Evolutionary conservation across 2,797 vertebrate species (phyloP).

Genomic region (Xyrichtys novacula): DNA sequence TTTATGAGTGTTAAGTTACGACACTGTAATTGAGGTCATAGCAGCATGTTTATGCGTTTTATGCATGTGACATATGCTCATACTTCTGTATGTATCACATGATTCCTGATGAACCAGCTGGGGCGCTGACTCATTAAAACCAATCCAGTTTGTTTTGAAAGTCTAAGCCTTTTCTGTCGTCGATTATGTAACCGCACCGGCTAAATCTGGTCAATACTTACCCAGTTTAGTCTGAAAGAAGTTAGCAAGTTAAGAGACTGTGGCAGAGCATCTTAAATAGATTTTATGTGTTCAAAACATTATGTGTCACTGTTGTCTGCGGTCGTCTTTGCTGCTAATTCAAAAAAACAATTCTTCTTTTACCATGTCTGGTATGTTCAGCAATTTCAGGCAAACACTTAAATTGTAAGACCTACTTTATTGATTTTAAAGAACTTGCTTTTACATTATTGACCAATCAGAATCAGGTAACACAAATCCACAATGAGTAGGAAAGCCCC

Average conservation of each 20-base stretch:
- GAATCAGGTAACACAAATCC: too few relatives aligned
- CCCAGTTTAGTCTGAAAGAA: not conserved
- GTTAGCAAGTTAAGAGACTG: not conserved
- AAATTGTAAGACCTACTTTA: too few relatives aligned
- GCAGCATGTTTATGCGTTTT: slow-evolving; percentile 37
- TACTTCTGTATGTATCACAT: slow-evolving; percentile 10
- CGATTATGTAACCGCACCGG: not conserved
- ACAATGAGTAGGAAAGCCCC: too few relatives aligned
- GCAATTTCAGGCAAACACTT: too few relatives aligned
- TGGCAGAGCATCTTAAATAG: not conserved
- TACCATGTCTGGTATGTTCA: too few relatives aligned
- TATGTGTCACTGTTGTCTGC: too few relatives aligned
- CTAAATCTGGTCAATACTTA: not conserved
- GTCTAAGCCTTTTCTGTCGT: not conserved
- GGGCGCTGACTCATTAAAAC: slow-evolving; percentile 10
- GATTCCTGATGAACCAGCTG: slow-evolving; percentile 32
- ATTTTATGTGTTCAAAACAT: too few relatives aligned
- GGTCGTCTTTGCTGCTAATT: too few relatives aligned
- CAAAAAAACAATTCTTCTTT: too few relatives aligned
- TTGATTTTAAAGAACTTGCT: too few relatives aligned
- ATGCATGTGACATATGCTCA: slow-evolving; percentile 35
- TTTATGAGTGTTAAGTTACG: slow-evolving; percentile 29
- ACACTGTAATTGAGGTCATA: slow-evolving; percentile 25
- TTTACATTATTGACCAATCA: too few relatives aligned
- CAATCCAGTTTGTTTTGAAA: not conserved